Percentiles rank a stretch among this genome's conserved stretches.
These are phyloP conservation scores for Sardina pilchardus DNA, from an alignment of 2,113 vertebrate species.

Conservation along the genomic window DNA sequence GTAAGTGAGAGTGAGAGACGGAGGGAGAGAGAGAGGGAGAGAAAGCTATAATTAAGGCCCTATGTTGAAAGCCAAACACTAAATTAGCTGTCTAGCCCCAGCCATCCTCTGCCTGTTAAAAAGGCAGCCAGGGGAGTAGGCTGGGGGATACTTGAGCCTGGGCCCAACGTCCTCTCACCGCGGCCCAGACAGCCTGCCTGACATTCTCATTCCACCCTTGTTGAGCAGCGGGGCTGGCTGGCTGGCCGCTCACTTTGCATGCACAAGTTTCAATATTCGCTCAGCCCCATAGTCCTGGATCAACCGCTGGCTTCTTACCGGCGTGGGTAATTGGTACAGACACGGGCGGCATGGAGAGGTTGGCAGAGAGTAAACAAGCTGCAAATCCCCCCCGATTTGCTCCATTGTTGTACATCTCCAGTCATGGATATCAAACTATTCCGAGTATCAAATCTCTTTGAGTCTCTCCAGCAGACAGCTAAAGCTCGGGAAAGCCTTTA, in stretches of 20 bases:
- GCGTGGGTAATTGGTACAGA: slow-evolving; percentile 4
- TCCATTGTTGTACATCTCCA: slow-evolving; percentile 16
- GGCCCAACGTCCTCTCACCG: neutral
- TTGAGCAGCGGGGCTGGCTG: neutral
- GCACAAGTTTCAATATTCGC: slow-evolving; percentile 11
- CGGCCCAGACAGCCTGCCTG: neutral
- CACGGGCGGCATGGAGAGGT: neutral
- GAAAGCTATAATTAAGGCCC: neutral
- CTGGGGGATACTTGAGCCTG: neutral
- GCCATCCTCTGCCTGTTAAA: neutral
- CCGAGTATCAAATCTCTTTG: slow-evolving; percentile 18
- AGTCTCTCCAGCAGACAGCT: slow-evolving; percentile 21
- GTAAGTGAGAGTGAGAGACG: neutral
- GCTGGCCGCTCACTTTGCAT: neutral
- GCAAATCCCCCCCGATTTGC: slow-evolving; percentile 30
- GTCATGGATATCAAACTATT: slow-evolving; percentile 22
- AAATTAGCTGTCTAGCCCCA: slow-evolving; percentile 1
- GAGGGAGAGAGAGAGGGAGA: neutral
- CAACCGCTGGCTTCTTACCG: neutral
- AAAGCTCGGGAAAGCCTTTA: slow-evolving; percentile 23
- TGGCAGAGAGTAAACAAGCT: slow-evolving; percentile 1
- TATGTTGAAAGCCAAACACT: neutral
- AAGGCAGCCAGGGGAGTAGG: neutral
- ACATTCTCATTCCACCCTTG: neutral
- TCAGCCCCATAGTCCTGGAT: slow-evolving; percentile 7